Percentiles rank a stretch among this genome's conserved stretches.
These are phyloP conservation scores for Hypercompe scribonia DNA, from an alignment of 2,888 invertebrate species.

Conservation along the genomic window DNA sequence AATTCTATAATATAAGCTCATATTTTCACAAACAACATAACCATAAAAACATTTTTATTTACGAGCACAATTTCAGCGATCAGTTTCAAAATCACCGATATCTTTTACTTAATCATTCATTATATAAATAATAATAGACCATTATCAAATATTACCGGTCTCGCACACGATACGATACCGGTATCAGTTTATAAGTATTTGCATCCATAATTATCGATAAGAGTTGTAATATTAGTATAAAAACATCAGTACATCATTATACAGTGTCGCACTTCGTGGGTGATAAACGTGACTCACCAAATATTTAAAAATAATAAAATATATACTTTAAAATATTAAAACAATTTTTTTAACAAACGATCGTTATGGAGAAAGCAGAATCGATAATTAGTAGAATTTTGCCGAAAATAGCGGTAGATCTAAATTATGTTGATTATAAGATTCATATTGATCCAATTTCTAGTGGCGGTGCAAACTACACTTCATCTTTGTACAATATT, in stretches of 20 bases:
- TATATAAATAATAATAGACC: no score
- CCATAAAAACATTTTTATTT: no score
- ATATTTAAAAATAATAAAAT: no score
- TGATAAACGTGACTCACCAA: neutral
- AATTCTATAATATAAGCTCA: no score
- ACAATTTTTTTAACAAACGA: conserved; percentile 15
- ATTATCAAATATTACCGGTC: neutral
- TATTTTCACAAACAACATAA: no score
- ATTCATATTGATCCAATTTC: conserved; percentile 24
- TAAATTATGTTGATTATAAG: conserved; percentile 22
- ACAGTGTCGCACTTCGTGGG: neutral
- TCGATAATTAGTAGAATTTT: neutral
- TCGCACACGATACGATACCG: neutral
- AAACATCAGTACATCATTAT: neutral
- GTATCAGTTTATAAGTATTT: neutral
- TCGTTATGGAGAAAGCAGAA: conserved; percentile 25
- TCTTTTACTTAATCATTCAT: no score
- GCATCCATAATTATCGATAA: neutral
- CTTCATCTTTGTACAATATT: conserved; percentile 30
- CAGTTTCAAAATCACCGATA: no score
- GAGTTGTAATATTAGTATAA: neutral
- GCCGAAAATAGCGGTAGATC: conserved; percentile 28
- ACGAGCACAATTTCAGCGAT: no score
- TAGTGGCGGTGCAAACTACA: conserved; percentile 42
- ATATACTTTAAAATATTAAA: no score